Conservation (phyloP, 1,140 invertebrate species). For the Drosophila kurseongensis region DNA sequence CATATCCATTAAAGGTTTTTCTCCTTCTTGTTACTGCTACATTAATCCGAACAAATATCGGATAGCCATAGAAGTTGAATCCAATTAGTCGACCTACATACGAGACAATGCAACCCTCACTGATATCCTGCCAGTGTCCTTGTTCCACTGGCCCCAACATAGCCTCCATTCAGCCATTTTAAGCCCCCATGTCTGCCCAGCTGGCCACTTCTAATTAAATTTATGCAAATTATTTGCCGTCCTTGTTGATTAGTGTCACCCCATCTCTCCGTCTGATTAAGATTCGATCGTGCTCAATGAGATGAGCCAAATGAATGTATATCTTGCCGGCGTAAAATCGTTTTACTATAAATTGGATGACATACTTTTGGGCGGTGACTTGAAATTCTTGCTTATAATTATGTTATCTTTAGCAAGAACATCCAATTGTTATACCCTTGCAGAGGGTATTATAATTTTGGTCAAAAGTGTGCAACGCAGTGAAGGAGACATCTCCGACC, state of each 20-base stretch:
- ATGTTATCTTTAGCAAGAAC: slow-evolving; percentile 2
- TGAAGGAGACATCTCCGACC: too few relatives aligned
- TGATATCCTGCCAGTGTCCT: slow-evolving; percentile 18
- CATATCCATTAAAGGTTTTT: background rate
- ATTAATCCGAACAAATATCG: slow-evolving; percentile 29
- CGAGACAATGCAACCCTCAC: slow-evolving; percentile 16
- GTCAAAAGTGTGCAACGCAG: too few relatives aligned
- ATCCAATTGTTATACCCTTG: too few relatives aligned
- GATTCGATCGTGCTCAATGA: slow-evolving; percentile 52
- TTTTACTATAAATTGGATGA: background rate
- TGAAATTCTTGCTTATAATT: background rate
- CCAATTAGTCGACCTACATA: slow-evolving; percentile 41
- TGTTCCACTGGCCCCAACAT: slow-evolving; percentile 23
- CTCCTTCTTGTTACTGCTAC: slow-evolving; percentile 6
- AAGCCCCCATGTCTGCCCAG: slow-evolving; percentile 5
- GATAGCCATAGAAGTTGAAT: slow-evolving; percentile 28
- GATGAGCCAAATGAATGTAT: slow-evolving; percentile 19
- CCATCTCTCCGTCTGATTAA: slow-evolving; percentile 25
- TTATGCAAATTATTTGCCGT: slow-evolving; percentile 55
- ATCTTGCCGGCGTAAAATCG: background rate
- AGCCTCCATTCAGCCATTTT: slow-evolving; percentile 26
- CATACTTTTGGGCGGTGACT: slow-evolving; percentile 40
- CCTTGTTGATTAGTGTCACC: slow-evolving; percentile 31
- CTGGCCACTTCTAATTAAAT: slow-evolving; percentile 48
- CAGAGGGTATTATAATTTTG: too few relatives aligned